These are phyloP conservation scores for Trachemys scripta DNA, from an alignment of 2,113 vertebrate genomes.

Conservation along the genomic window DNA sequence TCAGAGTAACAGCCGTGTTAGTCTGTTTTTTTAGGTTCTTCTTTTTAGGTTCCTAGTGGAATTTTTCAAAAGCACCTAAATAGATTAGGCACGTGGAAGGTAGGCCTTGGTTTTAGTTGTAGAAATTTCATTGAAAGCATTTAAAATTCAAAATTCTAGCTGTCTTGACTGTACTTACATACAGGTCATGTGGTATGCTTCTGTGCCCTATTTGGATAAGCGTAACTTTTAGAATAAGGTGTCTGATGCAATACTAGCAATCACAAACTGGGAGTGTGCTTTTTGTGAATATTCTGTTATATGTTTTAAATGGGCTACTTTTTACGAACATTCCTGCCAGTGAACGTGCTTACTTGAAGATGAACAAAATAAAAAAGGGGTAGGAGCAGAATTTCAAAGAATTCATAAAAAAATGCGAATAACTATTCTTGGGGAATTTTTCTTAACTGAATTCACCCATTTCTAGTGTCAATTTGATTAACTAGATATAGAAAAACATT, in stretches of 20 bases:
- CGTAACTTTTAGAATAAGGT: slow-evolving; percentile 10
- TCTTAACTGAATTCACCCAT: slow-evolving; percentile 4
- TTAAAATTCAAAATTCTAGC: not conserved
- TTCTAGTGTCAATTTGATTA: not conserved
- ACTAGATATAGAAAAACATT: slow-evolving; percentile 2
- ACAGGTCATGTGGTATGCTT: not conserved
- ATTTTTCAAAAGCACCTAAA: slow-evolving; percentile 9
- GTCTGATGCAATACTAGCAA: slow-evolving; percentile 5
- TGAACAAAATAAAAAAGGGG: not conserved
- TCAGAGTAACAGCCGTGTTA: too few species aligned
- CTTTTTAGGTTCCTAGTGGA: not conserved
- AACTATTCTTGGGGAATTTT: slow-evolving; percentile 1
- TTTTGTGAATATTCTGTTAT: not conserved
- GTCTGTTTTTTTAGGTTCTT: too few species aligned
- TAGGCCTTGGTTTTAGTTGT: not conserved
- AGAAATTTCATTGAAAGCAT: not conserved
- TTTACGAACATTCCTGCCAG: not conserved
- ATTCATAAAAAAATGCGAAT: slow-evolving; percentile 20
- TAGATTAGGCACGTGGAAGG: not conserved
- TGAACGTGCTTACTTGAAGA: slow-evolving; percentile 8
- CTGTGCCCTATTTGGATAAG: not conserved
- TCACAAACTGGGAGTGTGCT: slow-evolving; percentile 8
- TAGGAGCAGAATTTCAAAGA: slow-evolving; percentile 36
- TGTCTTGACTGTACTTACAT: not conserved
- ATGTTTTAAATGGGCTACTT: slow-evolving; percentile 44